Conservation (phyloP, 2,113 vertebrate genomes). For the Henicopernis longicauda region DNA sequence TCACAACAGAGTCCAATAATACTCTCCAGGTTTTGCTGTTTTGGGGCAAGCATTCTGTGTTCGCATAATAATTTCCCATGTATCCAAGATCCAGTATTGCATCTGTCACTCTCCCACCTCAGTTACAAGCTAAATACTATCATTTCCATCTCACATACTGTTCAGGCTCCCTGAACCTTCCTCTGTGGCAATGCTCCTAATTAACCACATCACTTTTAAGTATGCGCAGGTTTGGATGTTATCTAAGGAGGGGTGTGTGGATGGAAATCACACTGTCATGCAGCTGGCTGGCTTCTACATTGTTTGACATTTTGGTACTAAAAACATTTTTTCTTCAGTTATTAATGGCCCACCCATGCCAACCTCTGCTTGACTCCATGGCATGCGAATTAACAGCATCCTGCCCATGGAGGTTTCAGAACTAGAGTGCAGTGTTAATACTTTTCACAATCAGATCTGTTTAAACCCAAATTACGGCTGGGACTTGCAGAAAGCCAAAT, state of each 20-base stretch:
- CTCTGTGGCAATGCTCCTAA: not conserved
- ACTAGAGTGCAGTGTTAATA: not conserved
- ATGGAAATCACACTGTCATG: not conserved
- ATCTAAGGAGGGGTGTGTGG: not conserved
- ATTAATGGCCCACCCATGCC: not conserved
- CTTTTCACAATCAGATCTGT: not conserved
- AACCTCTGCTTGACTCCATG: not conserved
- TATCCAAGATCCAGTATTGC: not conserved
- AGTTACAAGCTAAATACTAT: not conserved
- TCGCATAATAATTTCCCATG: not conserved
- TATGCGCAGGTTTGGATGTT: not conserved
- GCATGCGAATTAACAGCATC: not conserved
- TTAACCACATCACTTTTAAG: not conserved
- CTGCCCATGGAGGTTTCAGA: not conserved
- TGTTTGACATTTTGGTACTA: not conserved
- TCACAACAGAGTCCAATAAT: conserved; percentile 61
- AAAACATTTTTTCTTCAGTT: not conserved
- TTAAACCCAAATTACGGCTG: not conserved
- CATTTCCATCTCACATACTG: not conserved
- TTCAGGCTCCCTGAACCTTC: not conserved
- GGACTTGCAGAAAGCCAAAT: not conserved
- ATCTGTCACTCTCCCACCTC: not conserved
- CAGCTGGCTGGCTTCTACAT: not conserved
- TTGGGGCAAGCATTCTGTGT: conserved; percentile 2
- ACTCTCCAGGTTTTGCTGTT: conserved; percentile 52